phyloP scores from a whole-genome alignment of 2,888 invertebrate genomes.

The Exocentrus adspersus region DNA sequence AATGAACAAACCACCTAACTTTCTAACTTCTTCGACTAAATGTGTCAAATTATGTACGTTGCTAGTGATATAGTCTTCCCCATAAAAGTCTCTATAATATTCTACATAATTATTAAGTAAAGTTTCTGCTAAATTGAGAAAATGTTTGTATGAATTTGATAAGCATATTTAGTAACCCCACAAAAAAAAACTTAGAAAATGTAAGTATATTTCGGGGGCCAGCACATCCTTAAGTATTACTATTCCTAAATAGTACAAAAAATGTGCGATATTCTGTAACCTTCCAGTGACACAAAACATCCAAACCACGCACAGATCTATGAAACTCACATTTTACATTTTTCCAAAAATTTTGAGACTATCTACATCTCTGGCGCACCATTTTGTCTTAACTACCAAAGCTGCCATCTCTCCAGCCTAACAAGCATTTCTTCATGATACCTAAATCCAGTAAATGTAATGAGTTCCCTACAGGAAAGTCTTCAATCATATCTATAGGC shows the following conservation, averaged over 20 bases:
- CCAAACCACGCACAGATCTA: constrained; percentile 8
- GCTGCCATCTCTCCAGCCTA: constrained; percentile 11
- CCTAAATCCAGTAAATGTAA: constrained; percentile 38
- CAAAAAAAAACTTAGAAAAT: constrained; percentile 25
- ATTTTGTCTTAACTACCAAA: constrained; percentile 7
- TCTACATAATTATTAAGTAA: background rate
- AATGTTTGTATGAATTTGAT: background rate
- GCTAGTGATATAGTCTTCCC: constrained; percentile 29
- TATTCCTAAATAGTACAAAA: background rate
- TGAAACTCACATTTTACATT: constrained; percentile 30
- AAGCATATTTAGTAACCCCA: constrained; percentile 9
- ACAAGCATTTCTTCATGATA: constrained; percentile 1
- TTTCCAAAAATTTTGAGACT: background rate
- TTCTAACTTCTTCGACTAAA: constrained; percentile 50
- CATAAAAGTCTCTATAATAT: constrained; percentile 24
- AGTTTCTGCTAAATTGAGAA: background rate
- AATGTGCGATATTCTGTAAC: constrained; percentile 2
- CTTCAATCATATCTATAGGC: constrained; percentile 45
- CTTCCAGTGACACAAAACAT: constrained; percentile 1
- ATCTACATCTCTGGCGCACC: constrained; percentile 4
- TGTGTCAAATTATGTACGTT: constrained; percentile 32
- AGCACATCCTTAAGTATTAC: background rate
- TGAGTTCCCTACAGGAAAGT: constrained; percentile 46
- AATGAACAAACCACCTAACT: constrained; percentile 51
- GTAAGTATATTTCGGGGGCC: constrained; percentile 10